A percentile compares a stretch with the other conserved stretches of the same genome.
phyloP scores from a whole-genome alignment of 2,888 invertebrate genomes.

The Drosophila anomalata region DNA sequence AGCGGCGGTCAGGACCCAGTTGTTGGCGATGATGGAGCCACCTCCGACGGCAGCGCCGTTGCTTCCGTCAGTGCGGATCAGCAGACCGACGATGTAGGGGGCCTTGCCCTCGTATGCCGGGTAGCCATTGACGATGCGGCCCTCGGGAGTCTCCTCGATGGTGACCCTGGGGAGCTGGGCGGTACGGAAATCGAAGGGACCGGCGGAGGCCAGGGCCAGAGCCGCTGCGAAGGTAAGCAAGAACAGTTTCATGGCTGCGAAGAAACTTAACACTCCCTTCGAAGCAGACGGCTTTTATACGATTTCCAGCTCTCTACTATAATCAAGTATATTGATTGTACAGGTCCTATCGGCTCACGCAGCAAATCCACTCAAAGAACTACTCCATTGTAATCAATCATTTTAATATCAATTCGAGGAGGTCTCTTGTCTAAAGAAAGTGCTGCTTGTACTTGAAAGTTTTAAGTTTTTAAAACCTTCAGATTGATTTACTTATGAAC shows the following conservation, averaged over 20 bases:
- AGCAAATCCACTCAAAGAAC: not conserved
- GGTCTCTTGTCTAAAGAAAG: too few relatives aligned
- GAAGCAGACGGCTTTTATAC: slow-evolving; percentile 6
- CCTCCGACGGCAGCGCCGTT: slow-evolving; percentile 39
- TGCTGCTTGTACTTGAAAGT: not conserved
- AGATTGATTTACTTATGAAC: too few relatives aligned
- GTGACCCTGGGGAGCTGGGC: slow-evolving; percentile 16
- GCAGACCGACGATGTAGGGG: slow-evolving; percentile 66
- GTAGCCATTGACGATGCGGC: slow-evolving; percentile 60
- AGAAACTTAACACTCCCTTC: not conserved
- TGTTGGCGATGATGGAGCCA: slow-evolving; percentile 33
- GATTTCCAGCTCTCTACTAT: not conserved
- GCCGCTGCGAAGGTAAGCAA: slow-evolving; percentile 22
- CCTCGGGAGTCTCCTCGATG: slow-evolving; percentile 1
- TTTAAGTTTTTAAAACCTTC: not conserved
- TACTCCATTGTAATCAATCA: not conserved
- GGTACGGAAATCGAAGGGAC: slow-evolving; percentile 21
- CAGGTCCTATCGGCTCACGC: not conserved
- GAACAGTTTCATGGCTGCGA: slow-evolving; percentile 24
- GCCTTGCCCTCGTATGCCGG: slow-evolving; percentile 54
- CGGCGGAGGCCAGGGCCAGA: slow-evolving; percentile 27
- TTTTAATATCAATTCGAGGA: not conserved
- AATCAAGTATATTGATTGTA: not conserved
- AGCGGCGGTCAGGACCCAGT: slow-evolving; percentile 41
- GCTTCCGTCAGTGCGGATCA: slow-evolving; percentile 41